Evolutionary conservation across 2,888 invertebrate genomes (phyloP), one percentile per base, ranked within the genome.

Genomic region (Prosapia bicincta): DNA sequence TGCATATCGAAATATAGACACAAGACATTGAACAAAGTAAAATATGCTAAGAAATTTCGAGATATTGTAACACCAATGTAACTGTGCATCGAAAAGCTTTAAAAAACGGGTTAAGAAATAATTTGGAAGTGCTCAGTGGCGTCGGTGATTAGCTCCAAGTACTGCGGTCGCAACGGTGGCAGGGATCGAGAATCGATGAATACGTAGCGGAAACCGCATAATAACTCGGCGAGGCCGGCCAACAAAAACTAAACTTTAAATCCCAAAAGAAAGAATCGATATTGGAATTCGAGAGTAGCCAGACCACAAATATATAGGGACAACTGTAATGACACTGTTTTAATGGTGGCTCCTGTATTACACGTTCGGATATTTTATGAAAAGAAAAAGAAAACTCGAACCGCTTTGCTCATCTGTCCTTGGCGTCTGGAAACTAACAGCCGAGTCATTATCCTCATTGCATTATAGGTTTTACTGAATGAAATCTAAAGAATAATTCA

Each of bases 181-280:
- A 7, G 13, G 38, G 2, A 13, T 2, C 5, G 13, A 13, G 10
- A 13, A 13, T 2, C 38, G 13, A 38, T 38, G 38, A 38, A 38
- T 38, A 66, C 66, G 66, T 23, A 38, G 30, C 73, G 73, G 73
- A 73, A 73, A 73, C 73, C 73, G 25, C 73, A 68, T 68, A 73
- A 73, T 68, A 23, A 30, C 38, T 28, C 28, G 28, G 28, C 28
- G 66, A 3, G 72, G 30, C 28, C 72, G 25, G 73, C 23, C 65
- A 65, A 65, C 26, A 72, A 72, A 72, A 72, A 72, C 72, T 30
- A 72, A 66, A 72, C 38, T 38, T 38, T 38, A 38, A 38, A 38
- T 38, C 38, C 38, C 38, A 38, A 38, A 38, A 38, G 38, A 38
- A 38, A 38, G 38, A 38, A 38, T 38, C 38, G 38, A 38, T 38